These are phyloP conservation scores for Drosophila pruinosa DNA, from an alignment of 1,140 invertebrate species.

Conservation along the genomic window DNA sequence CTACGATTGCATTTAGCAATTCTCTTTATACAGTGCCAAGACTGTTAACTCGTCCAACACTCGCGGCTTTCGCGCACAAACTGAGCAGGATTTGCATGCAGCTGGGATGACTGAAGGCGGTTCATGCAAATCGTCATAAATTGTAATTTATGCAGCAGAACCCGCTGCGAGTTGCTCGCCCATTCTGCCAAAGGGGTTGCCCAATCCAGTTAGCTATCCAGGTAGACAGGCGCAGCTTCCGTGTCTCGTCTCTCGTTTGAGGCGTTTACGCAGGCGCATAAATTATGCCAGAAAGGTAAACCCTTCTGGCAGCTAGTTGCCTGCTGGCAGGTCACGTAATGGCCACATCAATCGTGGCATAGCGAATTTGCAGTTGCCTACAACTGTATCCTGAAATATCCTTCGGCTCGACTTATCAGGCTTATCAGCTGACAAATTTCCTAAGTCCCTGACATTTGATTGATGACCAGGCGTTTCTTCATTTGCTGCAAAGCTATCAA, in stretches of 20 bases:
- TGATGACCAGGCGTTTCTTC: slow-evolving; percentile 59
- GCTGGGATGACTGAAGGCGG: slow-evolving; percentile 36
- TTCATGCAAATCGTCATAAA: slow-evolving; percentile 79
- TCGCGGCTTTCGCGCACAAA: slow-evolving; percentile 65
- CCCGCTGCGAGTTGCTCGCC: slow-evolving; percentile 35
- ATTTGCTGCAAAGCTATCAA: slow-evolving; percentile 10
- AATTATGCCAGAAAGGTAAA: slow-evolving; percentile 62
- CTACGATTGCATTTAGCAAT: slow-evolving; percentile 12
- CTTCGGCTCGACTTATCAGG: slow-evolving; percentile 32
- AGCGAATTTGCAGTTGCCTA: slow-evolving; percentile 19
- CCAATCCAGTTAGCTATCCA: slow-evolving; percentile 31
- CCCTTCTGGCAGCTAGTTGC: slow-evolving; percentile 39
- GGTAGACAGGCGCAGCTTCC: slow-evolving; percentile 33
- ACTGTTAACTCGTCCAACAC: slow-evolving; percentile 39
- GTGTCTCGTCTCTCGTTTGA: slow-evolving; percentile 27
- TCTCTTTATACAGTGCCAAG: slow-evolving; percentile 14
- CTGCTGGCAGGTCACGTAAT: slow-evolving; percentile 71
- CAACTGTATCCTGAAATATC: neutral
- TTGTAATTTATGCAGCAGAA: slow-evolving; percentile 74
- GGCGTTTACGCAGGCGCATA: slow-evolving; percentile 81
- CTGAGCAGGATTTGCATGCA: slow-evolving; percentile 54
- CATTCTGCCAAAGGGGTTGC: slow-evolving; percentile 39
- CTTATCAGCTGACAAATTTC: slow-evolving; percentile 76
- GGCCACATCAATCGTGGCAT: slow-evolving; percentile 70
- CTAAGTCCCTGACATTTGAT: slow-evolving; percentile 64